These are phyloP conservation scores for Steatocranus sp. DNA, from an alignment of 2,797 vertebrate genomes.

Conservation along the genomic window DNA sequence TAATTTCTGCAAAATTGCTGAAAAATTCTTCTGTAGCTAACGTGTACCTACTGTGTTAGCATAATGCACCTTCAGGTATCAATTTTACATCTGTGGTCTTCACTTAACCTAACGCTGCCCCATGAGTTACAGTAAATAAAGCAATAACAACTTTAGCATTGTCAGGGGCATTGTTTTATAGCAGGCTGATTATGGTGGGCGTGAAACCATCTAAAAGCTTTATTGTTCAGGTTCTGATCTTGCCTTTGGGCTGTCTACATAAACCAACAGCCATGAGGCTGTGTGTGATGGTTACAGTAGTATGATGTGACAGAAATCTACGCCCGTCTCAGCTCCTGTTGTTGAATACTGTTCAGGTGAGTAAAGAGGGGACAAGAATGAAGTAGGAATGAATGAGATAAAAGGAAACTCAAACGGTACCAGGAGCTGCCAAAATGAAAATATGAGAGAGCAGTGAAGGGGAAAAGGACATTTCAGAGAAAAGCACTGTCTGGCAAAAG, in stretches of 20 bases:
- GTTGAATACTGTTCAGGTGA: slow-evolving; percentile 16
- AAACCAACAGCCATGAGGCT: slow-evolving; percentile 8
- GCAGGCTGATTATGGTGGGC: slow-evolving; percentile 9
- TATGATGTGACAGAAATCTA: slow-evolving; percentile 19
- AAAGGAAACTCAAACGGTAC: slow-evolving; percentile 15
- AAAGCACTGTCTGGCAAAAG: slow-evolving; percentile 1
- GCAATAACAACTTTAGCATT: background rate
- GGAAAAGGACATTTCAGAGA: slow-evolving; percentile 19
- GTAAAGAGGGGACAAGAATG: slow-evolving; percentile 11
- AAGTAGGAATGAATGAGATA: slow-evolving; percentile 24
- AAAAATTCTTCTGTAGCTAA: background rate
- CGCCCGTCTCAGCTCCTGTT: background rate
- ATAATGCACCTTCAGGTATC: background rate
- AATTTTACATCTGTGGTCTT: background rate
- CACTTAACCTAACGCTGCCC: slow-evolving; percentile 8
- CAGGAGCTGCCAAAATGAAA: slow-evolving; percentile 19
- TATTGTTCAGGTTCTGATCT: slow-evolving; percentile 35
- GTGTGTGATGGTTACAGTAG: background rate
- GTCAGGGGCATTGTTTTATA: background rate
- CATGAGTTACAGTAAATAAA: background rate
- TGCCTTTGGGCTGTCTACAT: background rate
- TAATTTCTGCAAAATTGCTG: background rate
- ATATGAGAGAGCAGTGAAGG: slow-evolving; percentile 19
- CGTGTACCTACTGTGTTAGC: background rate
- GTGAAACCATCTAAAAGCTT: slow-evolving; percentile 8